Evolutionary conservation across 2,888 invertebrate genomes (phyloP).

Genomic region (Portevinia maculata): DNA sequence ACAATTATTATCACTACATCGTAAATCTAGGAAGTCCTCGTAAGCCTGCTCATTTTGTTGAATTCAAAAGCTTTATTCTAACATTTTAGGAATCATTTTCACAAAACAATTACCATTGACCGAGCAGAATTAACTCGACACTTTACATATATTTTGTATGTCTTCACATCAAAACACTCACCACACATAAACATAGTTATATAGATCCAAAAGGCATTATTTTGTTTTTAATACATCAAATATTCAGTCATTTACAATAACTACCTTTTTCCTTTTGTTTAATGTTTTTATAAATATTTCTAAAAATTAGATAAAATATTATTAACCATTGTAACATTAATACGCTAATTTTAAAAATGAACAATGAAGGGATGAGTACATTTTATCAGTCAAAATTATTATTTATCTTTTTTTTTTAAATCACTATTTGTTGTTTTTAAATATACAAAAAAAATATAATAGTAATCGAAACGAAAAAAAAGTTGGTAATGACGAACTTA

Average conservation of each 20-base stretch:
- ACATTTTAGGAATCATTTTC: neutral
- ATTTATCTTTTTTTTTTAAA: slow-evolving; percentile 37
- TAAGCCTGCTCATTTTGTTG: neutral
- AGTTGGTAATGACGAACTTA: slow-evolving; percentile 26
- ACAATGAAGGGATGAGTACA: slow-evolving; percentile 57
- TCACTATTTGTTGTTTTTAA: slow-evolving; percentile 32
- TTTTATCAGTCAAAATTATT: slow-evolving; percentile 66
- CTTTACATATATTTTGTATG: neutral
- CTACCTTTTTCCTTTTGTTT: slow-evolving; percentile 26
- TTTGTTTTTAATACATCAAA: slow-evolving; percentile 47
- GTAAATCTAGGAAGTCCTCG: slow-evolving; percentile 3
- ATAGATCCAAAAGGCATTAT: slow-evolving; percentile 48
- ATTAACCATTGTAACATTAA: slow-evolving; percentile 18
- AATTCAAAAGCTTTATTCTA: neutral
- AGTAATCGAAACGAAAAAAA: slow-evolving; percentile 3
- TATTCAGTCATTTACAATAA: slow-evolving; percentile 61
- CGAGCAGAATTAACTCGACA: neutral
- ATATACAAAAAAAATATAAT: slow-evolving; percentile 10
- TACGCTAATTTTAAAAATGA: slow-evolving; percentile 38
- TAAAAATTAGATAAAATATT: slow-evolving; percentile 19
- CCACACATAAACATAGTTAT: slow-evolving; percentile 36
- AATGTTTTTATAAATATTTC: neutral
- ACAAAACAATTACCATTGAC: neutral
- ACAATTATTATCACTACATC: slow-evolving; percentile 12
- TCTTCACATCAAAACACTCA: slow-evolving; percentile 30